Evolutionary conservation across 2,113 vertebrate species (phyloP), one percentile per base, ranked within the genome.

Genomic region (Podarcis raffonei): DNA sequence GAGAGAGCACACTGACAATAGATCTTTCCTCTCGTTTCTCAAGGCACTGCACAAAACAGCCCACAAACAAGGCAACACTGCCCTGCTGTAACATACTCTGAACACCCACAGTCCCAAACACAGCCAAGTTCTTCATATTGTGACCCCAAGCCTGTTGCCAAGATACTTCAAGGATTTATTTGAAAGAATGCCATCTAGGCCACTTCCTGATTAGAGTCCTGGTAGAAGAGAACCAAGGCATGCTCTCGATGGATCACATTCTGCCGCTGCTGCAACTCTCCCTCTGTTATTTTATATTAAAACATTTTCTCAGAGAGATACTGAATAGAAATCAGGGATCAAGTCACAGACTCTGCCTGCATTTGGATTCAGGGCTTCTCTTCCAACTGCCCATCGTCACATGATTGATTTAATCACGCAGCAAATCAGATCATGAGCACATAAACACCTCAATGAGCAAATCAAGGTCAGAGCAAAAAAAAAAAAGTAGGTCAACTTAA

Each of bases 401-500:
- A 18, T 81, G 83, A 82, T 37, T 84, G 72, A 83, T 87, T 95
- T 90, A 94, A 95, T 92, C 93, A 95, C 6, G 91, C 93, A 96
- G 93, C 89, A 94, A 96, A 94, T 92, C 94, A 94, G 94, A 95
- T 96, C 94, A 94, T 4, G 91, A 94, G 92, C 53, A 84, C 87
- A 89, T 72, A 92, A 92, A 94, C 81, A 66, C 62, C 92, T 94
- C 92, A 77, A 35, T 37, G 89, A 93, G 90, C 92, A 95, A 97
- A 97, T 96, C 95, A 96, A 97, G 97, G 97, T 97, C 96, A 96
- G 78, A 84, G 5, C 75, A 77, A 37, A 7, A 27, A 35, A 27
- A n/a, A 53, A 74, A 91, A 97, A 97, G 95, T 95, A 97, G 97
- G 96, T 96, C 95, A 95, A 13, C 90, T 76, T 48, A n/a, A 75